Conservation (phyloP, 2,888 invertebrate species). For the Hirtodrosophila confusa region DNA sequence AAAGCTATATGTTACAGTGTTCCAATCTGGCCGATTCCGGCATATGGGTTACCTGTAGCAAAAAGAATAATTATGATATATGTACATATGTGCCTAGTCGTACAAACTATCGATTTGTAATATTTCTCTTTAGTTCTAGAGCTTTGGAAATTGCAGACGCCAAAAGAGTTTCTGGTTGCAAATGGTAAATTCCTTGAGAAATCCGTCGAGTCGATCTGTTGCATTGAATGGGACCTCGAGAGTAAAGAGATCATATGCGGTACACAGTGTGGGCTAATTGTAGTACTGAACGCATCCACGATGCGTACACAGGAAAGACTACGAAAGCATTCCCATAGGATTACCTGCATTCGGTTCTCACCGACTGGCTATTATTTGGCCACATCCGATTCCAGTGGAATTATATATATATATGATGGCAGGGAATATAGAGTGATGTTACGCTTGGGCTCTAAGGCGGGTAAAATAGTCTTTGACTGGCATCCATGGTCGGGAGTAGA, state of each 20-base stretch:
- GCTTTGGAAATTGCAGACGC: conserved; percentile 71
- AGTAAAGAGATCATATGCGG: conserved; percentile 78
- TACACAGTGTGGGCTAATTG: conserved; percentile 71
- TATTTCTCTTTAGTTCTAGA: conserved; percentile 67
- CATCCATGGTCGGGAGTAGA: conserved; percentile 85
- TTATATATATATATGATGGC: conserved; percentile 76
- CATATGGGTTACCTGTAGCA: no score
- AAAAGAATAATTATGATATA: no score
- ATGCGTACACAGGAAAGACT: conserved; percentile 56
- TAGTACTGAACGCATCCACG: conserved; percentile 59
- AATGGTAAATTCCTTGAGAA: conserved; percentile 71
- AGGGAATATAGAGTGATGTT: conserved; percentile 57
- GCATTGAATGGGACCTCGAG: conserved; percentile 79
- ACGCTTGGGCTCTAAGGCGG: conserved; percentile 61
- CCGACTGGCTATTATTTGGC: conserved; percentile 80
- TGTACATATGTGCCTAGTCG: background rate
- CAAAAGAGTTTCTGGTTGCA: conserved; percentile 66
- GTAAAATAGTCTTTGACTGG: conserved; percentile 82
- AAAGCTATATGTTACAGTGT: no score
- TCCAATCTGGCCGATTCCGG: no score
- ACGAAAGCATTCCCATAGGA: conserved; percentile 58
- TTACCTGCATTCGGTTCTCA: conserved; percentile 78
- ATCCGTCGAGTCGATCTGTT: conserved; percentile 58
- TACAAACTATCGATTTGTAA: background rate
- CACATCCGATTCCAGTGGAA: conserved; percentile 74